Evolutionary conservation across 2,888 invertebrate genomes (phyloP).

Genomic region (Netelia inedita): DNA sequence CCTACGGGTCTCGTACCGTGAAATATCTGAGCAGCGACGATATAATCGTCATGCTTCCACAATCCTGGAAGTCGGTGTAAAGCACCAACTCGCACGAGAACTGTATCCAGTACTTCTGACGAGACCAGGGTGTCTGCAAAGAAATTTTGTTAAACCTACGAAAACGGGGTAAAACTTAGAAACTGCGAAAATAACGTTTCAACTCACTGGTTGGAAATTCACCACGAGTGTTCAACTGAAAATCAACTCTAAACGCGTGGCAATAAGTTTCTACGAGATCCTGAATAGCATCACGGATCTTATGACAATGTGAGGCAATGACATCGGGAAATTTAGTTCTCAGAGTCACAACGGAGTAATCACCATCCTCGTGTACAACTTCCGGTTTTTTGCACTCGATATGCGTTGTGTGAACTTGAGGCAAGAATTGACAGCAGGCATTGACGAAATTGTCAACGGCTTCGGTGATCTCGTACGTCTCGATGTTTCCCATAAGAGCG

Average conservation of each 20-base stretch:
- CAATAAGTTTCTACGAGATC: constrained; percentile 94
- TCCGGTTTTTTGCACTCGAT: constrained; percentile 87
- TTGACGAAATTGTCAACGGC: constrained; percentile 89
- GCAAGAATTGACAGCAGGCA: constrained; percentile 87
- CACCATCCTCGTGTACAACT: constrained; percentile 89
- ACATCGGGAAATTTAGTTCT: constrained; percentile 87
- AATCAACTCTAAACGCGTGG: constrained; percentile 93
- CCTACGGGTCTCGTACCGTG: constrained; percentile 94
- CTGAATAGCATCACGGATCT: constrained; percentile 92
- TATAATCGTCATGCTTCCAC: constrained; percentile 95
- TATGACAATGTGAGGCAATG: constrained; percentile 89
- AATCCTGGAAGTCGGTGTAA: constrained; percentile 91
- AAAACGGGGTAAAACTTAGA: background rate
- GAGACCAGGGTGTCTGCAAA: constrained; percentile 89
- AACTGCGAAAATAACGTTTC: background rate
- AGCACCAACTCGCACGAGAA: constrained; percentile 93
- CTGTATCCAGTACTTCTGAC: constrained; percentile 90
- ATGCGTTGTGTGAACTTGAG: constrained; percentile 82
- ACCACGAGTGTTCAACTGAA: constrained; percentile 89
- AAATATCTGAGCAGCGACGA: constrained; percentile 94
- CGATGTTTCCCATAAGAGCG: constrained; percentile 94
- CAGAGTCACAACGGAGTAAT: constrained; percentile 90
- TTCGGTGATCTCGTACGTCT: constrained; percentile 94
- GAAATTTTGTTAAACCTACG: constrained; percentile 14
- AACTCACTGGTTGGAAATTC: constrained; percentile 86